phyloP scores from a whole-genome alignment of 2,113 vertebrate genomes.

The Trochalopteron elliotii region DNA sequence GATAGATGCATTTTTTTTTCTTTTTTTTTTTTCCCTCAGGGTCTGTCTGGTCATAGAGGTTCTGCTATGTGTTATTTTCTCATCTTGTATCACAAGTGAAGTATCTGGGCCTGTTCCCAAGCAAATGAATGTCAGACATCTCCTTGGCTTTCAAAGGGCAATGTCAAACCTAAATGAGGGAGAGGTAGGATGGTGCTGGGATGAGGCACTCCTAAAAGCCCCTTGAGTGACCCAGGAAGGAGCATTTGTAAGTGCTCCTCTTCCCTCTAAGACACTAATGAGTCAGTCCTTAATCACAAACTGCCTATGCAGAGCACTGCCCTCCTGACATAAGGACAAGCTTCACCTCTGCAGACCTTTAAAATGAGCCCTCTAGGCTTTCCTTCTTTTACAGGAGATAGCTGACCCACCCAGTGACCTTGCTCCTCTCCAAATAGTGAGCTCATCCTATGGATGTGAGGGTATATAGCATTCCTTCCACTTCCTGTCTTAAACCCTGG shows the following conservation, averaged over 20 bases:
- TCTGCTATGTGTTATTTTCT: slow-evolving; percentile 4
- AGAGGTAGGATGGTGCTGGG: background rate
- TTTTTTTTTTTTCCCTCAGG: background rate
- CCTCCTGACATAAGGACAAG: slow-evolving; percentile 7
- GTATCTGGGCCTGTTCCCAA: background rate
- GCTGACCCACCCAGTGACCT: background rate
- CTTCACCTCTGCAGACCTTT: slow-evolving; percentile 23
- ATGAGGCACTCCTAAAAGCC: slow-evolving; percentile 26
- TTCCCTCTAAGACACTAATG: slow-evolving; percentile 31
- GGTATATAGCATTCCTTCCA: background rate
- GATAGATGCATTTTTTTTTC: background rate
- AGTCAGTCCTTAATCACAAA: slow-evolving; percentile 38
- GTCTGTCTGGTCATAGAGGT: background rate
- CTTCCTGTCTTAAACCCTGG: background rate
- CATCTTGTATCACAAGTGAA: background rate
- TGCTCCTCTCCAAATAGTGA: background rate
- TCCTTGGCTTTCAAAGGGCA: slow-evolving; percentile 20
- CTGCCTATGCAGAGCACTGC: background rate
- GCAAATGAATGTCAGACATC: slow-evolving; percentile 19
- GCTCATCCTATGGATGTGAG: background rate
- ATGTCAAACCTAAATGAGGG: slow-evolving; percentile 23
- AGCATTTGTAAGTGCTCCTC: slow-evolving; percentile 21
- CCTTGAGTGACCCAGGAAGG: slow-evolving; percentile 19
- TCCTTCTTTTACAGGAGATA: background rate
- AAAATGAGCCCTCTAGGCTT: slow-evolving; percentile 6